A percentile compares a stretch with the other conserved stretches of the same genome.
phyloP scores from a whole-genome alignment of 2,113 vertebrate genomes.

The Corvus cornix region DNA sequence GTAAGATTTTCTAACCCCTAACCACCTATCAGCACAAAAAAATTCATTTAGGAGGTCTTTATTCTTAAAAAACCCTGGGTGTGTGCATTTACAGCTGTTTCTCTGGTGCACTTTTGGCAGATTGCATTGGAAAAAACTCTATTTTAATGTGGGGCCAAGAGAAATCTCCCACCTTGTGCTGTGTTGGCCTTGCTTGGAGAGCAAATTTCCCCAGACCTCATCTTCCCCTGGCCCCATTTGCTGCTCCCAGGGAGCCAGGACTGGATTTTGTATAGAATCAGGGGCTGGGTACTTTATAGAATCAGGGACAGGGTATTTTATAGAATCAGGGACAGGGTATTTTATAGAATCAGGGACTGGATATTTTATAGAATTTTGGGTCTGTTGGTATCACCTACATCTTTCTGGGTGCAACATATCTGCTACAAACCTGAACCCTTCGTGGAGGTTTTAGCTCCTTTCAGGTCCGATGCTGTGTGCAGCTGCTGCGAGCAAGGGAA shows the following conservation, averaged over 20 bases:
- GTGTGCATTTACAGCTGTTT: not conserved
- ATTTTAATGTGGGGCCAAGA: not conserved
- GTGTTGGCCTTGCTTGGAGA: not conserved
- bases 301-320: accelerated
- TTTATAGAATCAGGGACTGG: accelerated
- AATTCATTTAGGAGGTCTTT: not conserved
- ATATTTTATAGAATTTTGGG: not conserved
- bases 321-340: too few species aligned
- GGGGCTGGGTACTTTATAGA: accelerated
- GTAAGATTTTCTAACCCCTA: not conserved
- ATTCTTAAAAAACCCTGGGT: not conserved
- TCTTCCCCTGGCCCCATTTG: not conserved
- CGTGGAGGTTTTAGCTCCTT: not conserved
- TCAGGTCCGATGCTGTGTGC: not conserved
- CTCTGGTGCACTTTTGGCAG: not conserved
- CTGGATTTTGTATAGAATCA: not conserved
- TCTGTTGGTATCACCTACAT: not conserved
- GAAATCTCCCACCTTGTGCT: not conserved
- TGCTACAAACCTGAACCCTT: not conserved
- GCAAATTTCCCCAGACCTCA: accelerated
- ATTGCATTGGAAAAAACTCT: not conserved
- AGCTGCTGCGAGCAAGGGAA: not conserved
- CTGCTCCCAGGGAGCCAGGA: not conserved
- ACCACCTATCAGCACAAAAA: not conserved
- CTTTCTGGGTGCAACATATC: not conserved